Evolutionary conservation across 2,888 invertebrate genomes (phyloP).

Genomic region (Acronicta aceris): DNA sequence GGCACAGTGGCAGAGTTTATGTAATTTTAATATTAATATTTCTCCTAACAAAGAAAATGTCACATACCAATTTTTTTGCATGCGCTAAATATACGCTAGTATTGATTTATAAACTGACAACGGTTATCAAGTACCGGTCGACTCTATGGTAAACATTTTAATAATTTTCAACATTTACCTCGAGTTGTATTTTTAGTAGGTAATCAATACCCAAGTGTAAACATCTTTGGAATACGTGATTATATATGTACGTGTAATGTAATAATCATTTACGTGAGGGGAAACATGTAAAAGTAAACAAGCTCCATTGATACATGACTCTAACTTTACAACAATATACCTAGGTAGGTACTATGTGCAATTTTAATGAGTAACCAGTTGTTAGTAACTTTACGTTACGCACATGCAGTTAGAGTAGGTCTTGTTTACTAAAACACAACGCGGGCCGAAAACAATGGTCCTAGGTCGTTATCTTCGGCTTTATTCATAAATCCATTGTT

Average conservation of each 20-base stretch:
- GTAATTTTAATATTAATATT: no score
- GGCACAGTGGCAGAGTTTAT: no score
- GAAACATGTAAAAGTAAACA: constrained; percentile 32
- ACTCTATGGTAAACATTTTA: constrained; percentile 13
- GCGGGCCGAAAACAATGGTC: constrained; percentile 53
- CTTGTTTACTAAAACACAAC: constrained; percentile 49
- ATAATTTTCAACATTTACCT: constrained; percentile 25
- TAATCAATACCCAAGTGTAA: constrained; percentile 9
- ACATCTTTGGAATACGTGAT: constrained; percentile 32
- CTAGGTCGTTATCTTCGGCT: constrained; percentile 50
- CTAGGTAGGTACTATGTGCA: background rate
- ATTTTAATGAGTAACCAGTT: constrained; percentile 27
- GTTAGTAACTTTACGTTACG: constrained; percentile 15
- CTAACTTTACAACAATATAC: background rate
- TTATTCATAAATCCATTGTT: constrained; percentile 64
- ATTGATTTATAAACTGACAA: constrained; percentile 39
- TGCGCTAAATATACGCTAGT: constrained; percentile 41
- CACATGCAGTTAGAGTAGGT: constrained; percentile 4
- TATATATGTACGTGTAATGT: constrained; percentile 17
- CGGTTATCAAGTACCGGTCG: constrained; percentile 10
- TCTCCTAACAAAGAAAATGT: no score
- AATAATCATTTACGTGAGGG: constrained; percentile 18
- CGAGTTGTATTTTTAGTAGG: constrained; percentile 13
- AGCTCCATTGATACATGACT: constrained; percentile 12
- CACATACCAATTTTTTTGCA: constrained; percentile 9